Evolutionary conservation across 2,797 vertebrate species (phyloP).

Genomic region (Arvicola amphibius): DNA sequence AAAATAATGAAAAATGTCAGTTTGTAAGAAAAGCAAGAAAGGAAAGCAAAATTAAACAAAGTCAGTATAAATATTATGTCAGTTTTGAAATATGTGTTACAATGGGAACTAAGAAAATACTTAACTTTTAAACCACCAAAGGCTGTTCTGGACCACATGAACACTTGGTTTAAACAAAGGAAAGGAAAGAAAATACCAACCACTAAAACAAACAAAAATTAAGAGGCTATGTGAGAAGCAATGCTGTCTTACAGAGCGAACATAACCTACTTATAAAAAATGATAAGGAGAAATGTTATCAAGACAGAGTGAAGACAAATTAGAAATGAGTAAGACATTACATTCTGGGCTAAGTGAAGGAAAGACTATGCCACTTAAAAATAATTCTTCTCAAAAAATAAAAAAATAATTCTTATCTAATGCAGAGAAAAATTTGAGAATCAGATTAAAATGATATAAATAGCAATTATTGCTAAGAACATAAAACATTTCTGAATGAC

Average conservation of each 20-base stretch:
- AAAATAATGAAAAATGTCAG: conserved; percentile 44
- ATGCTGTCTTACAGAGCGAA: not conserved
- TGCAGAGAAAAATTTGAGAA: conserved; percentile 5
- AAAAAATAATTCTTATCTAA: conserved; percentile 60
- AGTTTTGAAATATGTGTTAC: conserved; percentile 48
- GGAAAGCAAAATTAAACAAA: conserved; percentile 42
- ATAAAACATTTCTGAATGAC: conserved; percentile 37
- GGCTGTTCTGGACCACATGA: not conserved
- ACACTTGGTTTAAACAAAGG: not conserved
- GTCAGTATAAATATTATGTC: conserved; percentile 56
- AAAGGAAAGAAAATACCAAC: not conserved
- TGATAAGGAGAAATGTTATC: conserved; percentile 50
- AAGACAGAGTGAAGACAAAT: conserved; percentile 39
- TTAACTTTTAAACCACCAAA: conserved; percentile 49
- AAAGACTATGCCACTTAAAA: conserved; percentile 55
- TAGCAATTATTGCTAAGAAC: conserved; percentile 36
- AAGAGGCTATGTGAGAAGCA: conserved; percentile 4
- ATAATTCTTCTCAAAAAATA: conserved; percentile 58
- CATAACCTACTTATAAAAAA: conserved; percentile 32
- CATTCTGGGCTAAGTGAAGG: conserved; percentile 52
- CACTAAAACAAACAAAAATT: not conserved
- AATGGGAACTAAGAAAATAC: conserved; percentile 35
- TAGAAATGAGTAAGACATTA: conserved; percentile 60
- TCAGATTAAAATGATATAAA: conserved; percentile 57
- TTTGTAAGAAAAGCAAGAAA: conserved; percentile 57